Base-by-base conservation (phyloP, 2,113 vertebrate genomes). In the Egretta garzetta region DNA sequence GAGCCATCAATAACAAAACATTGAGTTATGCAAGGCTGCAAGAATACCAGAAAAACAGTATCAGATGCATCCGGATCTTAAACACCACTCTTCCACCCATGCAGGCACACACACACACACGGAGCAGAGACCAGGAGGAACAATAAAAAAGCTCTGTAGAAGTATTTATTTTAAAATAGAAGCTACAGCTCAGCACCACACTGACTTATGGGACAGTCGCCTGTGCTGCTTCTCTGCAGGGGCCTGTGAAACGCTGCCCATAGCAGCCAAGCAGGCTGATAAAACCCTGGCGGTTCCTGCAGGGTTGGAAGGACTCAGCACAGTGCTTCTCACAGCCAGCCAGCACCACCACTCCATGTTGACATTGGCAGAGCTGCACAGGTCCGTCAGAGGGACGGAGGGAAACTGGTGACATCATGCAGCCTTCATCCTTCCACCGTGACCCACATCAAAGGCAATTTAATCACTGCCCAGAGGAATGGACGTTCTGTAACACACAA, bases 361-460 rank as follows among this genome's bases (percentile, higher is more conserved):
- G 96, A 98, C 95, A 86, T 94, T 97, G 97, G 96, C 96, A 97
- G 59, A 16, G 10, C 53, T 87, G 87, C 70, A 35, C 0, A 1
- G 76, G 94, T 82, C 95, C 0, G 0, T 86, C 86, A 95, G 71
- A 91, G 52, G 52, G 76, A 91, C 56, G 75, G 67, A 91, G 62
- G 52, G 76, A 91, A 96, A 80, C 52, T 63, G 86, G 64, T 98
- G 96, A 97, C 90, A 91, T 97, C 96, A 96, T 94, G 76, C 73
- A 96, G 86, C 80, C 95, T 86, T 91, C 94, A 92, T 95, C 96
- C 90, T 83, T 91, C 76, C 94, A 96, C 1, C 0, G 94, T 90
- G 95, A 97, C 93, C 96, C 95, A 96, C 96, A 96, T 96, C 96
- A 97, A 96, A 96, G 74, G 88, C 60, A 59, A 70, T 64, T 96